Conservation (phyloP, 2,113 vertebrate species). For the Pedionomus torquatus region DNA sequence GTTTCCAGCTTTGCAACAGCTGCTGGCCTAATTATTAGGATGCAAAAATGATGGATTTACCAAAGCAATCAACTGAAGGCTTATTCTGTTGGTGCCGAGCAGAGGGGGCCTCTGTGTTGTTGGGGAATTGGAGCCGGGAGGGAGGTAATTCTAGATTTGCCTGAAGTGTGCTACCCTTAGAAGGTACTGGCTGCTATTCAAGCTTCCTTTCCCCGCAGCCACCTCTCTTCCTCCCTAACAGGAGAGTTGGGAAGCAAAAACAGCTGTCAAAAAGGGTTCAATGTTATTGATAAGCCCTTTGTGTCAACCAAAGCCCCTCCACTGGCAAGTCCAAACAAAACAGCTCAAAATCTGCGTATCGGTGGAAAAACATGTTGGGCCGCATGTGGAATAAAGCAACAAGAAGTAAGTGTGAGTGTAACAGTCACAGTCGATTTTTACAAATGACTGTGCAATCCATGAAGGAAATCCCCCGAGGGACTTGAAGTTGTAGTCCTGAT, state of each 20-base stretch:
- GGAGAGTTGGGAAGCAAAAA: slow-evolving; percentile 51
- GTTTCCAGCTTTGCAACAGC: slow-evolving; percentile 51
- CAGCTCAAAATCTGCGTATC: slow-evolving; percentile 45
- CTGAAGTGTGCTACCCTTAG: slow-evolving; percentile 34
- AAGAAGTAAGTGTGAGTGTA: slow-evolving; percentile 15
- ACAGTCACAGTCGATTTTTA: slow-evolving; percentile 32
- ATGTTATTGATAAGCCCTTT: slow-evolving; percentile 71
- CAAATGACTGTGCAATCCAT: slow-evolving; percentile 30
- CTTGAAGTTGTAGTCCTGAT: slow-evolving; percentile 4
- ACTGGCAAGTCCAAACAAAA: slow-evolving; percentile 65
- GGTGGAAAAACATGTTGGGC: slow-evolving; percentile 36
- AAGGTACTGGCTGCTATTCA: slow-evolving; percentile 49
- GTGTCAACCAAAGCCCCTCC: slow-evolving; percentile 45
- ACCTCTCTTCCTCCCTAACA: slow-evolving; percentile 9
- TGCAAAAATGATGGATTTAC: slow-evolving; percentile 62
- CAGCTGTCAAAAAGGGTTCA: slow-evolving; percentile 68
- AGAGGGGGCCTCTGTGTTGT: background rate
- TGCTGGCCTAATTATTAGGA: slow-evolving; percentile 72
- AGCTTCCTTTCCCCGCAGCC: slow-evolving; percentile 30
- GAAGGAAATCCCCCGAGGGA: background rate
- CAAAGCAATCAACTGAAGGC: slow-evolving; percentile 55
- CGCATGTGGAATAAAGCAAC: slow-evolving; percentile 3
- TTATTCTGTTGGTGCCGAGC: slow-evolving; percentile 22
- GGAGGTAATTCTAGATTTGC: slow-evolving; percentile 50
- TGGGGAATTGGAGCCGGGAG: background rate